Conservation (phyloP, 1,140 invertebrate species). For the Lepidurus arcticus region DNA sequence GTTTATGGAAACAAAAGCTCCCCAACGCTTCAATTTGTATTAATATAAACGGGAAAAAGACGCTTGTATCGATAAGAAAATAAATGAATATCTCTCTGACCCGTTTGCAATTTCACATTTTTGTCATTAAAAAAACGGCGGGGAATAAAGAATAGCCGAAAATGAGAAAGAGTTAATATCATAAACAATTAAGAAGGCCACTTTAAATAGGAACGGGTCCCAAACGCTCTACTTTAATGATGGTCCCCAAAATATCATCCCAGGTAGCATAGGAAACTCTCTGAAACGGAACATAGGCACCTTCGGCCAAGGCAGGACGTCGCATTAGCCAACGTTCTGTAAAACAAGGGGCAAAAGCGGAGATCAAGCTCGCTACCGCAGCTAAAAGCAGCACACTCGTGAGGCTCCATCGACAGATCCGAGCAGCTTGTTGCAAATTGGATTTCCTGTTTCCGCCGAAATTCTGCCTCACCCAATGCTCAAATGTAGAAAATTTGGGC, state of each 20-base stretch:
- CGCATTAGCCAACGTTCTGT: background rate
- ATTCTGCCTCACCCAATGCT: background rate
- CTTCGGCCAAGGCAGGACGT: background rate
- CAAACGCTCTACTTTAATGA: conserved; percentile 15
- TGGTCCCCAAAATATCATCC: background rate
- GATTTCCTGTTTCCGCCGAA: background rate
- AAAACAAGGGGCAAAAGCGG: conserved; percentile 1
- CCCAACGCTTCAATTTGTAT: conserved; percentile 7
- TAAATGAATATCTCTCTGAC: background rate
- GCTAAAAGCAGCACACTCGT: background rate
- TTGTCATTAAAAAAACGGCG: background rate
- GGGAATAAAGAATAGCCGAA: background rate
- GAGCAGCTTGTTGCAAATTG: background rate
- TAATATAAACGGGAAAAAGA: conserved; percentile 6
- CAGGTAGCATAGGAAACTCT: background rate
- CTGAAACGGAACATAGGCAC: background rate
- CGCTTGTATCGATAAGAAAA: background rate
- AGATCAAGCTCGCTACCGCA: background rate
- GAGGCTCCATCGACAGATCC: background rate
- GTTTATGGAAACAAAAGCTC: background rate
- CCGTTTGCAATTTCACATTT: background rate
- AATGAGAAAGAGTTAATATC: background rate
- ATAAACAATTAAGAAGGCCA: background rate
- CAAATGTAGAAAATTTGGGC: background rate
- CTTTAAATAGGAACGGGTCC: conserved; percentile 12